These are phyloP conservation scores for Crypturellus tataupa DNA, from an alignment of 2,797 vertebrate genomes.

Conservation along the genomic window DNA sequence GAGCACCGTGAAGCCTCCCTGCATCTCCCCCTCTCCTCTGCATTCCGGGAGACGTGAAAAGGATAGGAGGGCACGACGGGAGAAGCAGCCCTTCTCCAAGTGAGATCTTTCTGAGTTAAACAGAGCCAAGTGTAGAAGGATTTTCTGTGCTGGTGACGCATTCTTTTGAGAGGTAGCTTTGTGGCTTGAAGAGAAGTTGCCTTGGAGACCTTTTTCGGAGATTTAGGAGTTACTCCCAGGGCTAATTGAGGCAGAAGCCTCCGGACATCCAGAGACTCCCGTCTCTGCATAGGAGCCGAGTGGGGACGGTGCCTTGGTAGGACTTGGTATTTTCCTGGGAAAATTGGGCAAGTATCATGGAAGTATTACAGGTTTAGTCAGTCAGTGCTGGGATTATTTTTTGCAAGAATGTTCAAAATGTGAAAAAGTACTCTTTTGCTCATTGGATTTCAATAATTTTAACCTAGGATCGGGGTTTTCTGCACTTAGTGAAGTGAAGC, in stretches of 20 bases:
- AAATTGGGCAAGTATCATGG: too few species aligned
- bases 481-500: not conserved
- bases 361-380: not conserved
- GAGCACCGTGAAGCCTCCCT: not conserved
- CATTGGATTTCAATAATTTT: not conserved
- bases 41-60: not conserved
- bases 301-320: not conserved
- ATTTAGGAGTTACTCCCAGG: not conserved
- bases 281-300: not conserved
- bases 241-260: not conserved
- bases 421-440: not conserved
- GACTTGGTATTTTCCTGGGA: not conserved
- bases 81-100: not conserved
- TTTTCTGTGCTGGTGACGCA: not conserved
- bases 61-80: not conserved
- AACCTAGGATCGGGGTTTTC: not conserved
- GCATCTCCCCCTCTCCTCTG: not conserved
- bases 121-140: not conserved
- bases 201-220: not conserved
- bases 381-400: not conserved
- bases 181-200: not conserved
- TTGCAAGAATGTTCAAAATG: not conserved
- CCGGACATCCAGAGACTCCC: too few species aligned
- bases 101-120: not conserved
- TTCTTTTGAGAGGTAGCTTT: slow-evolving; percentile 1